Conservation (phyloP, 2,113 vertebrate species). For the Egretta garzetta region DNA sequence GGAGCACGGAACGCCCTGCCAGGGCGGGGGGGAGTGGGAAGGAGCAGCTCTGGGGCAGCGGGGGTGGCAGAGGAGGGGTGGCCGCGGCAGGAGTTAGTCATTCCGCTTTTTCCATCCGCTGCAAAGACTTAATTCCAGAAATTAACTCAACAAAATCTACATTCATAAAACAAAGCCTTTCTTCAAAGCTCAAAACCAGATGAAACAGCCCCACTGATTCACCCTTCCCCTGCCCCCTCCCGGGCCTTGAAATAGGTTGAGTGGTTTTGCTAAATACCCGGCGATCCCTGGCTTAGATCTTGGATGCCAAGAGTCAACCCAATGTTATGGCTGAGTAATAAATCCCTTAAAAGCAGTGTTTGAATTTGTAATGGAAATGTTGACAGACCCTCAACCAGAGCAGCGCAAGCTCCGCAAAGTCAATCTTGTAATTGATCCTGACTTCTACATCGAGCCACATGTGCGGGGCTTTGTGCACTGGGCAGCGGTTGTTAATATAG, state of each 20-base stretch:
- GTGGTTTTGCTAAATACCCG: not conserved
- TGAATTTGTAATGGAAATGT: conserved; percentile 51
- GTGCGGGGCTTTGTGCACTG: not conserved
- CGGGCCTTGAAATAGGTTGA: not conserved
- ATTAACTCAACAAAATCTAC: not conserved
- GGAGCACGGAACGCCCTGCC: accelerated
- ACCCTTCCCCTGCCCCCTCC: not conserved
- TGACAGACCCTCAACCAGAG: conserved; percentile 31
- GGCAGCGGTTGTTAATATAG: not conserved
- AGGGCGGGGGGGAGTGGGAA: accelerated
- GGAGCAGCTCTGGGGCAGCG: not conserved
- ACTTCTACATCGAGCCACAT: not conserved
- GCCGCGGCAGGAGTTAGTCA: not conserved
- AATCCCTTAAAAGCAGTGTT: conserved; percentile 45
- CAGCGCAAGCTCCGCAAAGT: not conserved
- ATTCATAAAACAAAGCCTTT: not conserved
- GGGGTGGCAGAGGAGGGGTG: not conserved
- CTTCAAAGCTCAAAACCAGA: not conserved
- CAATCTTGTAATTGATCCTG: conserved; percentile 33
- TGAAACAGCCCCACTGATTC: not conserved
- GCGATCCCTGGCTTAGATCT: not conserved
- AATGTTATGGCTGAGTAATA: not conserved
- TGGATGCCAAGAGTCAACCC: conserved; percentile 59
- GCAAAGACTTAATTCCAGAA: not conserved
- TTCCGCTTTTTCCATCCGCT: not conserved